Evolutionary conservation across 2,113 vertebrate genomes (phyloP).

Genomic region (Ptyas mucosa): DNA sequence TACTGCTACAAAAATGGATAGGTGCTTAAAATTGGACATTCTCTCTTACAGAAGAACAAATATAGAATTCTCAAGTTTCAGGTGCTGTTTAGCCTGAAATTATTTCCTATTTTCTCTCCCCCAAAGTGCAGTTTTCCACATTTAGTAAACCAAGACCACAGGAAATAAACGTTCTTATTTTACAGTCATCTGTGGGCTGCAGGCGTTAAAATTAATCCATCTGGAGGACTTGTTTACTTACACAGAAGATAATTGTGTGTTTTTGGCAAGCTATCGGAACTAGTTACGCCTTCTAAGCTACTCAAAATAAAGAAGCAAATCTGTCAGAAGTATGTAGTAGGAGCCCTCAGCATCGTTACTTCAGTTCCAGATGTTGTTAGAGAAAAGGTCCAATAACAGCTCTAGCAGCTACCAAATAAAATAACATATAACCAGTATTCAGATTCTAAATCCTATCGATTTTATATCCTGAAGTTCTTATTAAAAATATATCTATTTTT

Average conservation of each 20-base stretch:
- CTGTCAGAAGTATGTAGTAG: fast-evolving
- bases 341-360: fast-evolving
- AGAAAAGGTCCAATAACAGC: background rate
- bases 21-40: background rate
- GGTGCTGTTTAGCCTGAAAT: background rate
- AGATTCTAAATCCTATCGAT: background rate
- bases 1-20: background rate
- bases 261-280: background rate
- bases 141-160: background rate
- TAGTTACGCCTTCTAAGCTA: background rate
- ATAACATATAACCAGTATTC: background rate
- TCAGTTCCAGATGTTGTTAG: background rate
- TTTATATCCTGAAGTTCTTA: background rate
- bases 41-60: background rate
- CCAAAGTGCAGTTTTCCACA: background rate
- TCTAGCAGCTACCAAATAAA: background rate
- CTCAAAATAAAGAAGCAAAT: slow-evolving; percentile 29
- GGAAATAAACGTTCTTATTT: slow-evolving; percentile 41
- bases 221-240: slow-evolving; percentile 10
- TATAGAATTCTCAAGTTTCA: background rate
- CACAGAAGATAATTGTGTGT: background rate
- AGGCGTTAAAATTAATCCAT: slow-evolving; percentile 5
- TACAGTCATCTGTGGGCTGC: background rate
- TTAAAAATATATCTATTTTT: background rate
- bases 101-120: background rate